Base-by-base conservation (phyloP, 2,797 vertebrate species). In the Cyprinella venusta region DNA sequence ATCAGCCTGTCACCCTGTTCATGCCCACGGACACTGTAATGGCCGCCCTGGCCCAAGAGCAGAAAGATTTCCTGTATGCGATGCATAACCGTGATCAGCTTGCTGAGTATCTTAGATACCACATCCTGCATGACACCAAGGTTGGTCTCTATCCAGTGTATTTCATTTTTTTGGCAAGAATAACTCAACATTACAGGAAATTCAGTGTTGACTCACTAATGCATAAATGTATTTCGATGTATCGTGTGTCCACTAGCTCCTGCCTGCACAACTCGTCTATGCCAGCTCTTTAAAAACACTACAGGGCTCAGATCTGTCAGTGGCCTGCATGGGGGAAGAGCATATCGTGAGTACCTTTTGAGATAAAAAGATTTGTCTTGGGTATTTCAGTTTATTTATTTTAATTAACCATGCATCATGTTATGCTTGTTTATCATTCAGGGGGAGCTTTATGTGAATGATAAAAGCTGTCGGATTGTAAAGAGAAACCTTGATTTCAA, bases 1-100 rank as follows among this genome's bases (percentile, higher is more conserved):
- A 96, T 90, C 94, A 92, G 30, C 98, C 97, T 0, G 86, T 98
- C 86, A 98, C 97, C 0, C 16, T 98, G 86, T 97, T 99, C 92
- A 92, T 96, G 93, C 97, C 98, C 6, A 95, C 95, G 0, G 96
- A 99, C 68, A 21, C 3, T 0, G 92, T 92, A 72, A 93, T 99
- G 90, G 92, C 93, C 2, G 91, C 92, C 19, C 91, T 99, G 40
- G 89, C 95, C 0, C 90, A 92, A 81, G 93, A 96, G 24, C 96
- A 97, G 82, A 96, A 93, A 90, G 93, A 97, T 85, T 97, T 96
- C 88, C 94, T 99, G 69, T 97, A 95, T 84, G 94, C 91, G 81
- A 88, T 84, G 40, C 87, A 95, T 65, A 96, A 97, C 89, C 92
- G 90, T 0, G 87, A 92, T 1, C 93, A 96, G 84, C 93, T 99